phyloP scores from a whole-genome alignment of 92 coral and sea anemone species.

The Galaxea fascicularis region DNA sequence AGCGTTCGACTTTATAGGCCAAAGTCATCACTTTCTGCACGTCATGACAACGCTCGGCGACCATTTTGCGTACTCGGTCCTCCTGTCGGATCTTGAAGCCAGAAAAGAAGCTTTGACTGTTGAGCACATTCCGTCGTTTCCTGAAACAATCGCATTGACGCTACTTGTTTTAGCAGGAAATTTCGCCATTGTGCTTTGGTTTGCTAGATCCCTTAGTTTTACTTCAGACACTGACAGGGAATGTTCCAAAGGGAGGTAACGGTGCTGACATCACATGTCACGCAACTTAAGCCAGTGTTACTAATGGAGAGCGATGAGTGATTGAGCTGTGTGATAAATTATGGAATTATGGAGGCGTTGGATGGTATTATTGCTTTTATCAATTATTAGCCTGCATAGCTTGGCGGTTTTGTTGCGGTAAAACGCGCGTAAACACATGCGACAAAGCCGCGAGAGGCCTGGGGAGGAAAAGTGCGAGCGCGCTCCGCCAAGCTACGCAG shows the following conservation, averaged over 20 bases:
- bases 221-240: slow-evolving; percentile 8
- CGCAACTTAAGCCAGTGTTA: neutral
- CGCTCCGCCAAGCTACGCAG: too few species aligned
- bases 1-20: slow-evolving; percentile 70
- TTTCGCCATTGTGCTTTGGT: slow-evolving; percentile 69
- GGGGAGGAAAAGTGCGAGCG: too few species aligned
- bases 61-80: slow-evolving; percentile 71
- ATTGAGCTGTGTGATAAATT: too few species aligned
- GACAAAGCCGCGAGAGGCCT: too few species aligned
- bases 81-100: slow-evolving; percentile 63
- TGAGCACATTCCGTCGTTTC: slow-evolving; percentile 59
- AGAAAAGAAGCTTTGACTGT: slow-evolving; percentile 52
- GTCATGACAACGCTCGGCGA: slow-evolving; percentile 78
- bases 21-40: slow-evolving; percentile 82
- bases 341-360: too few species aligned
- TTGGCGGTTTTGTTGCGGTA: too few species aligned
- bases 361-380: too few species aligned
- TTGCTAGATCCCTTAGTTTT: slow-evolving; percentile 46
- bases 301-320: neutral
- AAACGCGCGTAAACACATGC: too few species aligned
- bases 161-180: slow-evolving; percentile 62
- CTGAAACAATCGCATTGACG: slow-evolving; percentile 73
- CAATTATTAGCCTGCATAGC: too few species aligned
- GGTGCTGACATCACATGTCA: neutral
- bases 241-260: neutral